phyloP scores from a whole-genome alignment of 2,888 invertebrate species.

The Reticulitermes lucifugus region DNA sequence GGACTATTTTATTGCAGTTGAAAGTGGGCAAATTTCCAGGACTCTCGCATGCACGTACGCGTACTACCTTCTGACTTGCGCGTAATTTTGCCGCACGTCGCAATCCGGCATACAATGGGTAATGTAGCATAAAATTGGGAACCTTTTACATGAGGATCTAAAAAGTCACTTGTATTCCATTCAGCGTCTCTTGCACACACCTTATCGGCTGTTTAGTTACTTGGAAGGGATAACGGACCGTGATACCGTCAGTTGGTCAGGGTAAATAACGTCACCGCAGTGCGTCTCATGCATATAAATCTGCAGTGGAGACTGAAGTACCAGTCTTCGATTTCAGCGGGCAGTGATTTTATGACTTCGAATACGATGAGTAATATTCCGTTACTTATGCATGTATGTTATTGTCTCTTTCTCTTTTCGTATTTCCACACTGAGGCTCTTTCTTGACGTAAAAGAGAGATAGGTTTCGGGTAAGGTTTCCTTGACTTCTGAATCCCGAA shows the following conservation, averaged over 20 bases:
- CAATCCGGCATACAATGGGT: too few species aligned
- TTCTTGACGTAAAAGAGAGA: too few species aligned
- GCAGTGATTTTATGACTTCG: not conserved
- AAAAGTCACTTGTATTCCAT: conserved; percentile 9
- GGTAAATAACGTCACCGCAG: not conserved
- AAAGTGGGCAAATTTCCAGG: not conserved
- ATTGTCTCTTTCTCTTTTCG: too few species aligned
- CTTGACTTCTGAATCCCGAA: too few species aligned
- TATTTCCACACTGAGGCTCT: too few species aligned
- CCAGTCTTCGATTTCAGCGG: not conserved
- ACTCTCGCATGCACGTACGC: not conserved
- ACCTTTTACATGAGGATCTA: not conserved
- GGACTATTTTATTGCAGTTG: too few species aligned
- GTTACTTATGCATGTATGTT: too few species aligned
- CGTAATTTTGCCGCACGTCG: not conserved
- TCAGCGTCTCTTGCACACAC: not conserved
- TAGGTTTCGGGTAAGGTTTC: too few species aligned
- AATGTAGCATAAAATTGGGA: not conserved
- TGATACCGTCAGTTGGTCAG: not conserved
- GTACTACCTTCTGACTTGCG: not conserved
- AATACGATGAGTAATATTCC: not conserved
- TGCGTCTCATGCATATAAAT: not conserved
- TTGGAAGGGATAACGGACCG: not conserved
- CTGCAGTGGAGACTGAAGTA: not conserved
- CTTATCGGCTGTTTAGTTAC: not conserved